Base-by-base conservation (phyloP, 1,140 invertebrate species). In the Trialeurodes vaporariorum region DNA sequence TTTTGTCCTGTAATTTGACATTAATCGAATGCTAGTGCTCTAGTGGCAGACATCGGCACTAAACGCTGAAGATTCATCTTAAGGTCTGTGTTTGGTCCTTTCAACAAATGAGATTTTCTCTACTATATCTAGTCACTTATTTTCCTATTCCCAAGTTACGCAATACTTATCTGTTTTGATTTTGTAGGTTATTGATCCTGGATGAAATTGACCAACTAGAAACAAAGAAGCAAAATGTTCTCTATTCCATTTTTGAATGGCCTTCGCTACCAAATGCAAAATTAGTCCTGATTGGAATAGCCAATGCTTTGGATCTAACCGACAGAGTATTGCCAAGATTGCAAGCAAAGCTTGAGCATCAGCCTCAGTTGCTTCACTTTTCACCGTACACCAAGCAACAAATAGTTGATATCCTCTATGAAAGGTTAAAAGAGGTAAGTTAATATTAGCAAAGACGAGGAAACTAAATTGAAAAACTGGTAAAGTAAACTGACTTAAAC, bases 151-250 rank as follows among this genome's bases (percentile, higher is more conserved):
- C 23, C 60, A n/a, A n/a, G n/a, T n/a, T n/a, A n/a, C n/a, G n/a
- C n/a, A n/a, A n/a, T n/a, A n/a, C n/a, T 65, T 72, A 75, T 74
- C 69, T 72, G n/a, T n/a, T n/a, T n/a, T n/a, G n/a, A n/a, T n/a
- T 73, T 83, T 83, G 72, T 79, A 88, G 90, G 63, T 77, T 98
- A 2, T 74, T 98, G 24, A 86, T 98, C n/a, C 77, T 99, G 22
- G 96, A 99, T 78, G 96, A 99, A 82, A 92, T 98, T 66, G 96
- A 98, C 79, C 93, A 98, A 76, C 79, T 98, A 9, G 86, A 87
- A 69, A 87, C 82, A 65, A 90, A 88, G 75, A 86, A 89, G 24
- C 93, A 97, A 73, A 86, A 91, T 2, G 86, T 98, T 25, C 78
- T 98, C 17, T 98, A 98, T 77, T 88, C 87, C 0, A 86, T 98